A percentile compares a stretch with the other conserved stretches of the same genome.
Conservation (phyloP, 2,888 invertebrate species). For the Stenoptilia bipunctidactyla region DNA sequence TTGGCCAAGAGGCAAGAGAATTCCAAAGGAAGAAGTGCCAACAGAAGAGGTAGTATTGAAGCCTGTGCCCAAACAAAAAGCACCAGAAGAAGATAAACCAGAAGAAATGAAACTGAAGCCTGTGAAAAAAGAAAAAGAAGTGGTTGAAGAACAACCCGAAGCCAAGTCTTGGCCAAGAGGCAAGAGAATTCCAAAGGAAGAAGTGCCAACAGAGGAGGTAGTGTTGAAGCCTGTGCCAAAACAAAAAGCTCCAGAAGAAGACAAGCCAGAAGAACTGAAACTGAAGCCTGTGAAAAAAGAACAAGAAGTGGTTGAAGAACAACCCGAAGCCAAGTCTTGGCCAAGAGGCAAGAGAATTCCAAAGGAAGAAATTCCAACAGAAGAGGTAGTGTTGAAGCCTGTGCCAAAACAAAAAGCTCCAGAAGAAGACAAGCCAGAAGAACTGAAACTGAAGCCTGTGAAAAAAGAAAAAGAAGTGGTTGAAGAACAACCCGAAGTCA, state of each 20-base stretch:
- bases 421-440: constrained; percentile 38
- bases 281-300: constrained; percentile 32
- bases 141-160: constrained; percentile 27
- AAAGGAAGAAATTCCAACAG: constrained; percentile 39
- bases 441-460: constrained; percentile 21
- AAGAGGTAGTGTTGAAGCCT: constrained; percentile 59
- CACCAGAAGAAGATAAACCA: constrained; percentile 25
- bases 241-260: constrained; percentile 26
- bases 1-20: constrained; percentile 25
- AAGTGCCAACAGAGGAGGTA: constrained; percentile 27
- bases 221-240: constrained; percentile 31
- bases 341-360: constrained; percentile 34
- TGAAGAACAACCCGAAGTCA: constrained; percentile 38
- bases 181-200: constrained; percentile 21
- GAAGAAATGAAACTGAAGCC: constrained; percentile 35
- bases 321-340: constrained; percentile 32
- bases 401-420: constrained; percentile 18
- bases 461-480: constrained; percentile 19
- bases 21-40: constrained; percentile 27
- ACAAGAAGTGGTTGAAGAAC: constrained; percentile 21
- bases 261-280: constrained; percentile 44
- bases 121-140: constrained; percentile 26
- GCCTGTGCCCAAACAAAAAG: constrained; percentile 26
- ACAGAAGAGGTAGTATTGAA: constrained; percentile 24
- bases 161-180: constrained; percentile 35